phyloP scores from a whole-genome alignment of 1,140 invertebrate genomes.

The Solenopsis invicta region DNA sequence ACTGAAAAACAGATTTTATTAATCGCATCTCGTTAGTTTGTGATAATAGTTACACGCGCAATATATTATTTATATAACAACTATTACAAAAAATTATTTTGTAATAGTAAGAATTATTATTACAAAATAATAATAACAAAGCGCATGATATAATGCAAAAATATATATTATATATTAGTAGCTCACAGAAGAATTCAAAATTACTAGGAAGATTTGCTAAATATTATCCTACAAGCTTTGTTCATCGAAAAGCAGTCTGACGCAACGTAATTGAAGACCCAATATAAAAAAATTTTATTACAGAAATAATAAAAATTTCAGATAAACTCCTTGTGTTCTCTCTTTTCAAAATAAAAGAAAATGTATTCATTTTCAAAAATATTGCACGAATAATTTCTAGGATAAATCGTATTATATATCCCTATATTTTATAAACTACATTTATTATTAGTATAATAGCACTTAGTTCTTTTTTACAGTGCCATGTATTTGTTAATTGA shows the following conservation, averaged over 20 bases:
- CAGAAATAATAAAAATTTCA: background rate
- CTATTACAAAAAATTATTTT: constrained; percentile 72
- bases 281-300: background rate
- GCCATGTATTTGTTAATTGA: constrained; percentile 3
- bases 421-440: background rate
- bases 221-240: background rate
- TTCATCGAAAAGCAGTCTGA: constrained; percentile 35
- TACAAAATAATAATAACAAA: constrained; percentile 51
- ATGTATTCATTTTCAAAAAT: background rate
- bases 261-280: background rate
- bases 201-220: constrained; percentile 13
- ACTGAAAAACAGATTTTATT: constrained; percentile 75
- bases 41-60: constrained; percentile 62
- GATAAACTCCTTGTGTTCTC: background rate
- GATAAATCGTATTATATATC: background rate
- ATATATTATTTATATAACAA: constrained; percentile 65
- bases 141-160: constrained; percentile 46
- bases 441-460: background rate
- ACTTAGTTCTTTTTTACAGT: background rate
- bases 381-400: background rate
- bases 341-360: background rate
- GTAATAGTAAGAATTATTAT: constrained; percentile 18
- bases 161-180: constrained; percentile 24
- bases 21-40: constrained; percentile 67
- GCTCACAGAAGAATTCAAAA: constrained; percentile 5